A percentile compares a stretch with the other conserved stretches of the same genome.
Conservation (phyloP, 64 coral and sea anemone species). For the Actinia tenebrosa region DNA sequence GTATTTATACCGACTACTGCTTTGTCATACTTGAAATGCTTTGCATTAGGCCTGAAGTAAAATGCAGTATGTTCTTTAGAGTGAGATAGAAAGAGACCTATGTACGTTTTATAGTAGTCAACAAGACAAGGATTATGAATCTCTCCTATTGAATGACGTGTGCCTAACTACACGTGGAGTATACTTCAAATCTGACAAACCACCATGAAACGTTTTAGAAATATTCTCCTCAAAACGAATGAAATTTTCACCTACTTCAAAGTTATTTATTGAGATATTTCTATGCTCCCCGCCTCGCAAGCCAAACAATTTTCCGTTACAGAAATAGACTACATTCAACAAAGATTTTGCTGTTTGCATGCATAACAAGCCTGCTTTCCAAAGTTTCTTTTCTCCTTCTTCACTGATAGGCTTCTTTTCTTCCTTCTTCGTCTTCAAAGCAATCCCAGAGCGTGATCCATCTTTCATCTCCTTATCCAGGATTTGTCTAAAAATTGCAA, state of each 20-base stretch:
- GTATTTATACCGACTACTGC: constrained; percentile 21
- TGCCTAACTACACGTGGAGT: constrained; percentile 28
- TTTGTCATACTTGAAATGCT: constrained; percentile 28
- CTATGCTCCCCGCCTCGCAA: constrained; percentile 40
- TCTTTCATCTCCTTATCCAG: not conserved
- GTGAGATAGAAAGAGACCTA: constrained; percentile 19
- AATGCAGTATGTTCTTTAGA: constrained; percentile 26
- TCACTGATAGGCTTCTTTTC: constrained; percentile 32
- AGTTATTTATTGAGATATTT: constrained; percentile 26
- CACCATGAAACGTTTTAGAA: constrained; percentile 52
- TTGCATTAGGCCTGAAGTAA: constrained; percentile 13
- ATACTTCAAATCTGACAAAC: constrained; percentile 43
- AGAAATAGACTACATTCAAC: constrained; percentile 47
- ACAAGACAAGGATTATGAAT: constrained; percentile 29
- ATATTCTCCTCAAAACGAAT: constrained; percentile 38
- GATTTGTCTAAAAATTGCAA: constrained; percentile 7
- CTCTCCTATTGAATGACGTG: constrained; percentile 30
- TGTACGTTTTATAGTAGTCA: constrained; percentile 20
- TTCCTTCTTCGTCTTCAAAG: constrained; percentile 19
- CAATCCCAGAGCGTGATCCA: not conserved
- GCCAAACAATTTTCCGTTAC: constrained; percentile 50
- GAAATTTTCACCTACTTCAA: constrained; percentile 27
- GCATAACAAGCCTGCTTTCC: constrained; percentile 25
- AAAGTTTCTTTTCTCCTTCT: constrained; percentile 31
- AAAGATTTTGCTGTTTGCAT: constrained; percentile 36